phyloP scores from a whole-genome alignment of 2,888 invertebrate species.

The Ophion costatus region DNA sequence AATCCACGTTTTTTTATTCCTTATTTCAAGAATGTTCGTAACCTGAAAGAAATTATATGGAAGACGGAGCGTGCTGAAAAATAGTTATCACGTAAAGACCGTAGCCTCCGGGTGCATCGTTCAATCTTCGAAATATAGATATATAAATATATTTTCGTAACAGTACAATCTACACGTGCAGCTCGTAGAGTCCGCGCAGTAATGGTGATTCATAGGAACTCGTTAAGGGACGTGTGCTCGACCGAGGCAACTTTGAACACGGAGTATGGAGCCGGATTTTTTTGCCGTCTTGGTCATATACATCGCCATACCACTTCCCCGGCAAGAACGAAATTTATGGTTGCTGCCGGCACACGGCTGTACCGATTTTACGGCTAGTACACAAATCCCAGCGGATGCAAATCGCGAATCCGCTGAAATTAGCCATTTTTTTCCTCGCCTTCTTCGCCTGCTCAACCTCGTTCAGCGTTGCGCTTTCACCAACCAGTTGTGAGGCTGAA shows the following conservation, averaged over 20 bases:
- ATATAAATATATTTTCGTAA: conserved; percentile 30
- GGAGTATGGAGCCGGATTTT: conserved; percentile 24
- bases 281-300: background rate
- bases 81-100: conserved; percentile 7
- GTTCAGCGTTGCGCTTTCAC: background rate
- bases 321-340: conserved; percentile 44
- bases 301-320: conserved; percentile 20
- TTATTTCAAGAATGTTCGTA: background rate
- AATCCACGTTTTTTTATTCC: background rate
- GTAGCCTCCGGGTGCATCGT: background rate
- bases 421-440: conserved; percentile 38
- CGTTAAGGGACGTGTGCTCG: conserved; percentile 49
- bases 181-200: conserved; percentile 28
- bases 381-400: conserved; percentile 46
- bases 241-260: conserved; percentile 41
- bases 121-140: conserved; percentile 16
- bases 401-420: conserved; percentile 56
- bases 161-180: conserved; percentile 37
- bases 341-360: conserved; percentile 23
- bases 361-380: conserved; percentile 54
- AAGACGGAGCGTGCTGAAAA: conserved; percentile 2
- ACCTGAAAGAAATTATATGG: background rate
- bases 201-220: conserved; percentile 58
- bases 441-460: background rate
- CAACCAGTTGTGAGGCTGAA: background rate